Base-by-base conservation (phyloP, 37 sponge, comb jelly and placozoan genomes). In the Ianthella basta region DNA sequence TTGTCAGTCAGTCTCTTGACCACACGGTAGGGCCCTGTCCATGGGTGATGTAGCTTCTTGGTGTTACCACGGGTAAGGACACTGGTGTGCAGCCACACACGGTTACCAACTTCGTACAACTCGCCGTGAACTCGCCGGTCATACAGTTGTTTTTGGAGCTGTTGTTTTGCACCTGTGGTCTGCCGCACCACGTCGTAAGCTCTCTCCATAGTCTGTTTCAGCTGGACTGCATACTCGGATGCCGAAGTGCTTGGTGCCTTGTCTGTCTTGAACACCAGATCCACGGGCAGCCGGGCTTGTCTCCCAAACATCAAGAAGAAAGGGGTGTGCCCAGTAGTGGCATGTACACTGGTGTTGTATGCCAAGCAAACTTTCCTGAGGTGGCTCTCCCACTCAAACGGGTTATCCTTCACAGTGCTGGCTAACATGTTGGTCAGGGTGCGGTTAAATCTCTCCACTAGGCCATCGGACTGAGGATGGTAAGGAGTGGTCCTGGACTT, bases 391-490 rank as follows among this genome's bases (percentile, higher is more conserved):
- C 91, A 91, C 24, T 19, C 15, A 14, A 79, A 34, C 56, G 54
- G 56, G 32, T 84, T 44, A 50, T 70, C 80, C 16, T 72, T 27
- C 6, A 60, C 4, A 34, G 85, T 24, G 35, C 2, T 29, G 32
- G 60, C 5, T 34, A 72, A 64, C 60, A 73, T 21, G 41, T 57
- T 83, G 21, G 29, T 15, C 21, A 90, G 73, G 12, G 85, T 87
- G 1, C 86, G 59, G 63, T 91, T 88, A 36, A 80, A 88, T 1
- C 88, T 8, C 36, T 91, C 92, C 29, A 91, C 86, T 36, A 91
- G 50, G 10, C 88, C 92, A 74, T 88, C 88, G 53, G 86, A 63
- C 38, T 87, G 83, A 15, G 87, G 87, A 61, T 91, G 91, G 54
- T 85, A 85, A 1, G 91, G 81, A 21, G 90, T 81, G 24, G 86